Evolutionary conservation across 2,888 invertebrate genomes (phyloP).

Genomic region (Antheraea yamamai): DNA sequence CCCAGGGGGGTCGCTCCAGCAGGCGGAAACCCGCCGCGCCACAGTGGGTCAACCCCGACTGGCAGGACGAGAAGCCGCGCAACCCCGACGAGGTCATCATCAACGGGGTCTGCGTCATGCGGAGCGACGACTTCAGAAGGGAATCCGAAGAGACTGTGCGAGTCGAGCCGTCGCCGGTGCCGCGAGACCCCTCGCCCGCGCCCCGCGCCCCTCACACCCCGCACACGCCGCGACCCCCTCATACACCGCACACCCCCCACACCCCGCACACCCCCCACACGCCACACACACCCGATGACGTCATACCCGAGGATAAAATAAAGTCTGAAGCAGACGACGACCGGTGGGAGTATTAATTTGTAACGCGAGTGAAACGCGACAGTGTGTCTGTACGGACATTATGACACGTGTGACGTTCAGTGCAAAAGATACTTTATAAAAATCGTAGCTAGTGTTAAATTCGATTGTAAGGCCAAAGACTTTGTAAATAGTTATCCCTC

Average conservation of each 20-base stretch:
- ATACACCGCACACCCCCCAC: constrained; percentile 52
- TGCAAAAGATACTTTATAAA: constrained; percentile 50
- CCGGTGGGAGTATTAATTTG: constrained; percentile 83
- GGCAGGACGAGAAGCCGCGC: constrained; percentile 87
- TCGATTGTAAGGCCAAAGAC: constrained; percentile 79
- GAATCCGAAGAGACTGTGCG: constrained; percentile 87
- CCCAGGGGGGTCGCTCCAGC: constrained; percentile 76
- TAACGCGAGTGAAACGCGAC: constrained; percentile 50
- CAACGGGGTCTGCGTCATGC: constrained; percentile 96
- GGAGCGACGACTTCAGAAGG: constrained; percentile 88
- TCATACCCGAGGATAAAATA: constrained; percentile 75
- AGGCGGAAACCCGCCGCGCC: constrained; percentile 97
- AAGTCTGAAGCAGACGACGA: constrained; percentile 84
- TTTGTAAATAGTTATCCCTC: constrained; percentile 67
- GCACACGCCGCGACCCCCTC: constrained; percentile 45
- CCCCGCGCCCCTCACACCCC: constrained; percentile 46
- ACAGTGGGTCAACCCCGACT: constrained; percentile 98
- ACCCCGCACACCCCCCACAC: constrained; percentile 46
- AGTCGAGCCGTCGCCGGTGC: constrained; percentile 89
- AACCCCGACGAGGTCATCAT: constrained; percentile 91
- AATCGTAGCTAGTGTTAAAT: constrained; percentile 58
- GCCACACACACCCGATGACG: constrained; percentile 54
- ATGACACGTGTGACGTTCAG: constrained; percentile 45
- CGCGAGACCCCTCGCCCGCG: constrained; percentile 70
- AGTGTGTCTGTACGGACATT: constrained; percentile 23